Evolutionary conservation across 1,140 invertebrate species (phyloP).

Genomic region (Stegodyphus mimosarum): DNA sequence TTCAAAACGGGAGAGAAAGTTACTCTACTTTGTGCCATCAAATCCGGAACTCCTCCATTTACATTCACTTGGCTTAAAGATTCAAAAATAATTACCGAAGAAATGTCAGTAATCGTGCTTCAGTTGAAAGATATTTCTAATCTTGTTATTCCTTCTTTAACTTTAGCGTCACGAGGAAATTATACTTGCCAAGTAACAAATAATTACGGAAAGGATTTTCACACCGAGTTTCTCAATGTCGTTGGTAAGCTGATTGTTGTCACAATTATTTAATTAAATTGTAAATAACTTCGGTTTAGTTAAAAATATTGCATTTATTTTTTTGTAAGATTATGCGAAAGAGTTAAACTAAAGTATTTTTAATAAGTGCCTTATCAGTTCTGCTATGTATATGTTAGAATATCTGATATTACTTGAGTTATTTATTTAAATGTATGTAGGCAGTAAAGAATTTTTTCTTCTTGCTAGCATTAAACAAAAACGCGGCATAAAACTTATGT

Average conservation of each 20-base stretch:
- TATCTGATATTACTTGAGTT: no score
- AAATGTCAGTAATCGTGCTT: background rate
- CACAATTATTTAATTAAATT: no score
- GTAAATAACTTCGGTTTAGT: no score
- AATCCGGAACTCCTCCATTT: constrained; percentile 20
- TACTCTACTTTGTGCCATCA: constrained; percentile 10
- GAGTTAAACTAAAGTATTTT: no score
- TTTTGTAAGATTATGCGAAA: no score
- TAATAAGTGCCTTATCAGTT: no score
- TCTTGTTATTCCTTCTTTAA: constrained; percentile 11
- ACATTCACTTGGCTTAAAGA: constrained; percentile 68
- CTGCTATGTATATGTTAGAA: no score
- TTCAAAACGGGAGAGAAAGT: constrained; percentile 30
- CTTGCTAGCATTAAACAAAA: no score
- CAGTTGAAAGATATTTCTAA: constrained; percentile 42
- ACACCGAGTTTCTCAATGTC: constrained; percentile 43
- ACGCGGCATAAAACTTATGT: no score
- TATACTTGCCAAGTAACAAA: constrained; percentile 74
- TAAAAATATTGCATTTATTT: no score
- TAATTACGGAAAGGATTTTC: constrained; percentile 67
- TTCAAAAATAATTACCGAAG: constrained; percentile 50
- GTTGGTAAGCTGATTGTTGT: constrained; percentile 50
- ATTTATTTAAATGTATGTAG: no score
- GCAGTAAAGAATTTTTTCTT: no score
- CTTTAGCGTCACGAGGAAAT: constrained; percentile 59